phyloP scores from a whole-genome alignment of 2,113 vertebrate genomes.

The Burhinus bistriatus region DNA sequence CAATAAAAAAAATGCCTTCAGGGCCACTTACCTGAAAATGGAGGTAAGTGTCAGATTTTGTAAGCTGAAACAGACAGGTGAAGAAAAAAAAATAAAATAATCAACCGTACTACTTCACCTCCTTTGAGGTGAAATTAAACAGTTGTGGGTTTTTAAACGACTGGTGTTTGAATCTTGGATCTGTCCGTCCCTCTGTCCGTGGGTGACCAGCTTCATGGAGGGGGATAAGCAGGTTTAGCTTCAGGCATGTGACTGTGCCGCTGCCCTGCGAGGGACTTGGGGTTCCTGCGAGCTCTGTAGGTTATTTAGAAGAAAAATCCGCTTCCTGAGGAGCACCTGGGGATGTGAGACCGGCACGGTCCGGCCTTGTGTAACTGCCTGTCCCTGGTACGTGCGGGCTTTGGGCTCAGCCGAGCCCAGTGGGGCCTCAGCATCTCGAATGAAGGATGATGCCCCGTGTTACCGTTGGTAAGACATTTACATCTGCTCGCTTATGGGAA shows the following conservation, averaged over 20 bases:
- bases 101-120: rapidly evolving
- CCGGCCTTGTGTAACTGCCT: rapidly evolving
- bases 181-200: rapidly evolving
- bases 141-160: neutral
- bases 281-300: neutral
- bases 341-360: neutral
- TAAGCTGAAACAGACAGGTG: neutral
- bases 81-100: neutral
- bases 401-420: neutral
- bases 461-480: too few species aligned
- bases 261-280: neutral
- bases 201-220: neutral
- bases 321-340: neutral
- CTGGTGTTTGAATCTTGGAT: neutral
- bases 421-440: neutral
- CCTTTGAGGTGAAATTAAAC: neutral
- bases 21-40: neutral
- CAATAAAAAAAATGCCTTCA: neutral
- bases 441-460: rapidly evolving
- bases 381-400: neutral
- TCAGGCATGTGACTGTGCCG: too few species aligned
- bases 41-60: neutral
- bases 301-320: neutral
- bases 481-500: neutral
- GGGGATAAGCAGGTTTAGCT: neutral